These are phyloP conservation scores for Embidobia sp. DNA, from an alignment of 2,888 invertebrate genomes.

Conservation along the genomic window DNA sequence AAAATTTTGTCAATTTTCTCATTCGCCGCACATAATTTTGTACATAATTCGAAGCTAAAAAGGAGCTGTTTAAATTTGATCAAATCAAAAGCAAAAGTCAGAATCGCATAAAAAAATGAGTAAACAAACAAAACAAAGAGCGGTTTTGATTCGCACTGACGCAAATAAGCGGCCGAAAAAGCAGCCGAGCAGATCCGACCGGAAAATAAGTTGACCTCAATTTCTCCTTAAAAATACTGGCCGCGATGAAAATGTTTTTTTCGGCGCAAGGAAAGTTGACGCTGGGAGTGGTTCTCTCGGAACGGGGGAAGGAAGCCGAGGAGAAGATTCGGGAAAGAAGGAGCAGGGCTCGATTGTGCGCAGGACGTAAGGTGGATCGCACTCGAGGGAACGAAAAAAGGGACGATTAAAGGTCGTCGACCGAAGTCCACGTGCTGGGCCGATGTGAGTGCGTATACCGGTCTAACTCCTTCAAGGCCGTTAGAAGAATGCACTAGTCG, in stretches of 20 bases:
- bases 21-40: too few species aligned
- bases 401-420: constrained; percentile 38
- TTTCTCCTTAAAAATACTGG: constrained; percentile 53
- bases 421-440: constrained; percentile 37
- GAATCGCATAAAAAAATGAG: too few species aligned
- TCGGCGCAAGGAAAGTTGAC: constrained; percentile 23
- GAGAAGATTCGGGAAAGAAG: constrained; percentile 37
- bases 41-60: too few species aligned
- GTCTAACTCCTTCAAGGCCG: constrained; percentile 52
- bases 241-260: constrained; percentile 39
- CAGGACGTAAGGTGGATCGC: constrained; percentile 49
- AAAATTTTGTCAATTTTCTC: too few species aligned
- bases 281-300: not conserved
- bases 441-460: constrained; percentile 46
- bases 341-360: constrained; percentile 47
- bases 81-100: too few species aligned
- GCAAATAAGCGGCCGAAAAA: too few species aligned
- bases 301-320: not conserved
- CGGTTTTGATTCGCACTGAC: too few species aligned
- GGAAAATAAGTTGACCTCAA: constrained; percentile 51
- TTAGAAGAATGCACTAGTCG: constrained; percentile 47
- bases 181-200: constrained; percentile 4
- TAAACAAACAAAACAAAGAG: too few species aligned
- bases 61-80: too few species aligned
- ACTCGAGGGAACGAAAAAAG: constrained; percentile 27